A percentile compares a stretch with the other conserved stretches of the same genome.
These are phyloP conservation scores for Trichonephila clavipes DNA, from an alignment of 1,140 invertebrate species.

Conservation along the genomic window DNA sequence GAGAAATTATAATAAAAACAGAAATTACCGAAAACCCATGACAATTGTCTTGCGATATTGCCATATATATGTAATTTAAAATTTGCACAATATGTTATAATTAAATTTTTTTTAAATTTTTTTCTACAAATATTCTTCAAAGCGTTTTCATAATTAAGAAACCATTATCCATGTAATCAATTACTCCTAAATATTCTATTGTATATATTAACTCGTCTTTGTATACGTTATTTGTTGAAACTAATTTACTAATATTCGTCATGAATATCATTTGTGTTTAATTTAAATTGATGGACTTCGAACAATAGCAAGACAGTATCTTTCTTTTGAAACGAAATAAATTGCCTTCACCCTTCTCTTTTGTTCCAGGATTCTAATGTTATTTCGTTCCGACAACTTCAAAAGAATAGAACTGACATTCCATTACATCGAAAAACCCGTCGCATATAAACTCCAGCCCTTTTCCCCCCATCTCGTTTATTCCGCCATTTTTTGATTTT, in stretches of 20 bases:
- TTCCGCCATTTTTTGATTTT: neutral
- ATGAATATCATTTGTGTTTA: neutral
- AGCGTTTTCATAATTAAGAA: too few relatives aligned
- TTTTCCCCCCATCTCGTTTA: neutral
- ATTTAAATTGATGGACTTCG: constrained; percentile 29
- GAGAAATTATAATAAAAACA: too few relatives aligned
- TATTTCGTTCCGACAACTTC: neutral
- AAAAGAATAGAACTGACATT: constrained; percentile 10
- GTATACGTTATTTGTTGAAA: neutral
- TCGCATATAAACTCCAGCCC: neutral
- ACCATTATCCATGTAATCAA: neutral
- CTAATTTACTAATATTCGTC: neutral
- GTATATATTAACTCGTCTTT: neutral
- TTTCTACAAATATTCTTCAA: too few relatives aligned
- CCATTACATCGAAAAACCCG: constrained; percentile 18
- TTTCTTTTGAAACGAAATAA: constrained; percentile 1
- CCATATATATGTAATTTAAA: too few relatives aligned
- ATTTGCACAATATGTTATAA: too few relatives aligned
- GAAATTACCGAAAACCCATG: too few relatives aligned
- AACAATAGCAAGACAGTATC: neutral
- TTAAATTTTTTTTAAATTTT: too few relatives aligned
- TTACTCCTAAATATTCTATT: neutral
- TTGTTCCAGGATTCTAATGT: neutral
- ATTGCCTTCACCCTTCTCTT: constrained; percentile 11
- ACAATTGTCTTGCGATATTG: too few relatives aligned